Evolutionary conservation across 2,113 vertebrate genomes (phyloP).

Genomic region (Balaeniceps rex): DNA sequence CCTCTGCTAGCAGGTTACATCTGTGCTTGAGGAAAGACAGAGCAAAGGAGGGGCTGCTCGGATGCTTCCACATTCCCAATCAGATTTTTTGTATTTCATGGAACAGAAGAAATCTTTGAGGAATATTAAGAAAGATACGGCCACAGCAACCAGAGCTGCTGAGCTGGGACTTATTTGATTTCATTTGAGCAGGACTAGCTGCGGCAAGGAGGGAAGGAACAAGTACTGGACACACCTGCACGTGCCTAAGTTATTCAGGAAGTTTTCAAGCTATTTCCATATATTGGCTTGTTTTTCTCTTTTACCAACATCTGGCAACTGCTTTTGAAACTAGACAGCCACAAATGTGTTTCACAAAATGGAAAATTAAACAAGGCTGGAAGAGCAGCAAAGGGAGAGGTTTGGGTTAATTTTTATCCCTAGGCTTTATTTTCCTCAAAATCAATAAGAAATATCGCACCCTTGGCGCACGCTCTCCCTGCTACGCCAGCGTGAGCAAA

Average conservation of each 20-base stretch:
- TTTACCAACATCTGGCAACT: accelerated
- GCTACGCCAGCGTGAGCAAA: accelerated
- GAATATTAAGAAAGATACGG: neutral
- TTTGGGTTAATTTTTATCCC: neutral
- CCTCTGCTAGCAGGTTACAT: neutral
- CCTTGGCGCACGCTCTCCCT: neutral
- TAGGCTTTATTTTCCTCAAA: neutral
- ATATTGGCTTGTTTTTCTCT: neutral
- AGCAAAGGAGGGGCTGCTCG: neutral
- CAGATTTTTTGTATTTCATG: neutral
- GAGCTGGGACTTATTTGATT: neutral
- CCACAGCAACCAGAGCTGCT: neutral
- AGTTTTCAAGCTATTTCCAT: neutral
- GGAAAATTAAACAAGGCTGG: neutral
- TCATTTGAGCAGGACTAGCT: neutral
- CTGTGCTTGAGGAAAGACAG: neutral
- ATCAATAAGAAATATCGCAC: neutral
- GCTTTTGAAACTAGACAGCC: neutral
- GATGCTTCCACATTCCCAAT: neutral
- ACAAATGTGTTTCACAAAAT: neutral
- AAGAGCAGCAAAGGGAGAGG: neutral
- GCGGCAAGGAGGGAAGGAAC: neutral
- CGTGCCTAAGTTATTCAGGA: neutral
- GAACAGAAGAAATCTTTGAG: neutral
- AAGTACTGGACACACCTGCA: neutral